These are phyloP conservation scores for Grammomys surdaster DNA, from an alignment of 2,113 vertebrate genomes.

Conservation along the genomic window DNA sequence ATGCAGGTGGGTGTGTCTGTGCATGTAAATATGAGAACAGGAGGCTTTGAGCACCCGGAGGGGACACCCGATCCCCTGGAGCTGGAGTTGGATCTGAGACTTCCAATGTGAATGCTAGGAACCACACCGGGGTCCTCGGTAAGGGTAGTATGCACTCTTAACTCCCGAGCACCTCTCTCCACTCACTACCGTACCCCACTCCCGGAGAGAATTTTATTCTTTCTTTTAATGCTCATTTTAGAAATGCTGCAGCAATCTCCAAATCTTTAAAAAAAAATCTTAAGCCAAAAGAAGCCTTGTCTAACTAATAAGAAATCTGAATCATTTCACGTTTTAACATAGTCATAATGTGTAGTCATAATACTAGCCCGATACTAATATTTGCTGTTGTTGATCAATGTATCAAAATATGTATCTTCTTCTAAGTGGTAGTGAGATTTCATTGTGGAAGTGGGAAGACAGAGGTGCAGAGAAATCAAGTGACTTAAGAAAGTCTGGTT, in stretches of 20 bases:
- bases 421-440: not conserved
- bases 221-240: slow-evolving; percentile 26
- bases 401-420: not conserved
- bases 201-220: not conserved
- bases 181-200: not conserved
- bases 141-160: not conserved
- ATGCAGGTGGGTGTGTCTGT: not conserved
- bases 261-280: slow-evolving; percentile 12
- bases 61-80: not conserved
- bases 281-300: slow-evolving; percentile 8
- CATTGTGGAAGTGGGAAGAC: not conserved
- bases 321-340: slow-evolving; percentile 22
- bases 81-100: not conserved
- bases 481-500: not conserved
- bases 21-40: too few species aligned
- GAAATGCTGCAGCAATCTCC: slow-evolving; percentile 5
- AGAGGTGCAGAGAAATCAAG: not conserved
- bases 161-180: not conserved
- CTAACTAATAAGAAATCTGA: not conserved
- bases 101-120: not conserved
- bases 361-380: not conserved
- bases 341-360: not conserved
- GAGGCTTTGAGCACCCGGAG: too few species aligned
- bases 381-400: not conserved
- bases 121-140: not conserved